Conservation (phyloP, 2,113 vertebrate species). For the Pithys albifrons region DNA sequence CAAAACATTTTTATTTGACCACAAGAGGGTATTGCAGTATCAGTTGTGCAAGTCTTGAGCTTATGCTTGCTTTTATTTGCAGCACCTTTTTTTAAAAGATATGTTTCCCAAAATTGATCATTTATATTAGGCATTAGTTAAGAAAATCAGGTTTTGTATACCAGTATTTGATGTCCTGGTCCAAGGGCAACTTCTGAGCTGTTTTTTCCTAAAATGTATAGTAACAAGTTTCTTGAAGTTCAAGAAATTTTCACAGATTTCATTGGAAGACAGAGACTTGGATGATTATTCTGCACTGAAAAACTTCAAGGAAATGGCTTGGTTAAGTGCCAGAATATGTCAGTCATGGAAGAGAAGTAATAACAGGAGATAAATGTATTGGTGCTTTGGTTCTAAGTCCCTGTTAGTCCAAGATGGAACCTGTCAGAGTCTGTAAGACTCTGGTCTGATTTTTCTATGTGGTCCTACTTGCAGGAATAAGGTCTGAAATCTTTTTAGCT, state of each 20-base stretch:
- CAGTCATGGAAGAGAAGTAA: background rate
- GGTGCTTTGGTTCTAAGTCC: background rate
- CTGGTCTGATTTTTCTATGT: background rate
- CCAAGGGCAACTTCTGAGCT: background rate
- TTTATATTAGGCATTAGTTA: background rate
- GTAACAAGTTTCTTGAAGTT: background rate
- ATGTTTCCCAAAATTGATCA: background rate
- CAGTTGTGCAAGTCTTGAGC: conserved; percentile 10
- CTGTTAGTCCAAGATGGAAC: background rate
- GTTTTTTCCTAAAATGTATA: background rate
- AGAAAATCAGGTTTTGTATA: background rate
- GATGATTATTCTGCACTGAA: background rate
- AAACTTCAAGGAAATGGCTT: background rate
- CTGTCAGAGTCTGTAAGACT: background rate
- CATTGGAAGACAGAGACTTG: background rate
- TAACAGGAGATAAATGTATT: background rate
- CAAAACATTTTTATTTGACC: conserved; percentile 8
- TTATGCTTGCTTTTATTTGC: background rate
- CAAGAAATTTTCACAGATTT: background rate
- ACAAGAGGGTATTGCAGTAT: conserved; percentile 61
- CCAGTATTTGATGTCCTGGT: background rate
- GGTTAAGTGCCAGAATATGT: background rate
- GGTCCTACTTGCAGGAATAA: background rate
- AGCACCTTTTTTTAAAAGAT: background rate
- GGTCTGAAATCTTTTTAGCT: background rate